Evolutionary conservation across 2,888 invertebrate species (phyloP), one percentile per base, ranked within the genome.

Genomic region (Cheilosia vernalis): DNA sequence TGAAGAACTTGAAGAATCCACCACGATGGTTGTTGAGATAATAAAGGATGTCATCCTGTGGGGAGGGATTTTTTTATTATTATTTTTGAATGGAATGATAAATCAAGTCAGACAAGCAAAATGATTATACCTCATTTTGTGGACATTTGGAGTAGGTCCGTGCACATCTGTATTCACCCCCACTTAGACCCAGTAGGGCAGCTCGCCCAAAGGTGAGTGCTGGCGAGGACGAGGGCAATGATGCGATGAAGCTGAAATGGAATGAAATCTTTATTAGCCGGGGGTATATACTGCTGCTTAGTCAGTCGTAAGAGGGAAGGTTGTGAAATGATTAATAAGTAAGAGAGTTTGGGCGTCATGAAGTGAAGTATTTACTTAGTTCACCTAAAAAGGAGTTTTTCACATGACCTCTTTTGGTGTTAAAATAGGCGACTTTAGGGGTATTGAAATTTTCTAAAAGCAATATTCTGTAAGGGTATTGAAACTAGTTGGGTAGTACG

Each of bases 11-110:
- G 90, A 97, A 97, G 91, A 97, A 96, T 1, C 97, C 97, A 49
- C 97, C 97, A 74, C 96, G 96, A 89, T 97, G 95, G 91, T 96
- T 97, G 92, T 97, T 97, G 64, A 97, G 92, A 90, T 97, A 97
- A 90, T 95, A 93, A 44, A 97, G 94, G 10, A 97, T 93, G 87
- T 94, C 94, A 87, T 95, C 95, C 37, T 96, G 94, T 33, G 53
- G 37, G 21, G 24, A 33, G 21, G 47, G 15, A 10, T 7, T 30
- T 30, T 30, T 30, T 7, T 9, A 53, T 10, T 30, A 9, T 47
- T 42, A 30, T 83, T 87, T 69, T 77, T 66, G 60, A 77, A 77
- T 72, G 64, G 77, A 77, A 78, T 83, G 72, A 76, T 69, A 78
- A 78, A 77, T 72, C 61, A 73, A 78, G 61, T 60, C 17, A 64